Conservation (phyloP, 2,113 vertebrate species). For the Apus apus region DNA sequence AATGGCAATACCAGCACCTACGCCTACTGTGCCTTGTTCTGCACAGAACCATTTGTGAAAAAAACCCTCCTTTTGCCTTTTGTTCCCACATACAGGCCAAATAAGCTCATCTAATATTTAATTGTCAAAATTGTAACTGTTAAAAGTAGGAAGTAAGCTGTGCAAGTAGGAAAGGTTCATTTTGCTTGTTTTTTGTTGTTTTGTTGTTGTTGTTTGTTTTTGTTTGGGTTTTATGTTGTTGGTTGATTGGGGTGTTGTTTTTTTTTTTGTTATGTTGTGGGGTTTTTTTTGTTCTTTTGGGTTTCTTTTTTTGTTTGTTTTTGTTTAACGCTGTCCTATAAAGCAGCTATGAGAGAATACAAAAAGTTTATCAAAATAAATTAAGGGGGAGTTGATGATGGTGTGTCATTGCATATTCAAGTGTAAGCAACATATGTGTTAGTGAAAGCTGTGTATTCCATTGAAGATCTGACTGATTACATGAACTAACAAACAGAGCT, state of each 20-base stretch:
- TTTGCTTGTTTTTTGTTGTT: not conserved
- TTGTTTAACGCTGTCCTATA: not conserved
- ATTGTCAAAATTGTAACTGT: not conserved
- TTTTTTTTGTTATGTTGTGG: too few relatives aligned
- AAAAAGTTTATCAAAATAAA: not conserved
- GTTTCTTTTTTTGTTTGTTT: not conserved
- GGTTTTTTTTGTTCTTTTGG: too few relatives aligned
- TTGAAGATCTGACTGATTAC: not conserved
- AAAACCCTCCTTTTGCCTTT: not conserved
- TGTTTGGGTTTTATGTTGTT: not conserved
- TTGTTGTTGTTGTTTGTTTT: not conserved
- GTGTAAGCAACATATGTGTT: not conserved
- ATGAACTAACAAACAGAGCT: not conserved
- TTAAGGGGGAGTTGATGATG: not conserved
- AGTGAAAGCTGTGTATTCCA: not conserved
- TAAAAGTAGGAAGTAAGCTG: not conserved
- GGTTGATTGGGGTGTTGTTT: too few relatives aligned
- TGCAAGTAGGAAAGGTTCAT: not conserved
- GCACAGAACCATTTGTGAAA: constrained; percentile 2
- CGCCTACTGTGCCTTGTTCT: not conserved
- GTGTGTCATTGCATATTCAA: not conserved
- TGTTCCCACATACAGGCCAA: not conserved
- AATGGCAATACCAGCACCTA: not conserved
- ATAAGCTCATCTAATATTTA: not conserved
- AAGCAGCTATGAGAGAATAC: not conserved